phyloP scores from a whole-genome alignment of 2,113 vertebrate species.

The Astatotilapia flaviijosephi region DNA sequence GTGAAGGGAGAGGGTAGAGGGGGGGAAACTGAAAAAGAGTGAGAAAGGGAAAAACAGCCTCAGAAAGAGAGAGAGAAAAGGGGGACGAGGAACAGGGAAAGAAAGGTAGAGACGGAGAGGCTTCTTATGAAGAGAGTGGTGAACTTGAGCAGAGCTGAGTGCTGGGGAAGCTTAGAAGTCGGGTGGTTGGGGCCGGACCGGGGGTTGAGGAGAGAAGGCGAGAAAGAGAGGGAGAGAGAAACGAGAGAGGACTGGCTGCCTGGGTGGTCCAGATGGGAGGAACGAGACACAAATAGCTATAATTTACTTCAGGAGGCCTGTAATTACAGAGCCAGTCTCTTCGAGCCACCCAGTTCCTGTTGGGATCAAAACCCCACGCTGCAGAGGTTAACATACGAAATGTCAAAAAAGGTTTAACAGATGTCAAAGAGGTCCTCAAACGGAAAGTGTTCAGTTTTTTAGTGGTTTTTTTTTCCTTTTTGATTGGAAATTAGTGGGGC shows the following conservation, averaged over 20 bases:
- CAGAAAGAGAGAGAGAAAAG: not conserved
- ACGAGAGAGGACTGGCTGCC: constrained; percentile 59
- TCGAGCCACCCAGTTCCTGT: constrained; percentile 77
- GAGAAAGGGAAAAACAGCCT: constrained; percentile 34
- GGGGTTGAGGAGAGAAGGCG: constrained; percentile 56
- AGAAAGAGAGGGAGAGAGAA: constrained; percentile 48
- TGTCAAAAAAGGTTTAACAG: constrained; percentile 72
- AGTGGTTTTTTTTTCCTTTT: constrained; percentile 6
- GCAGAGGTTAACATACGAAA: constrained; percentile 68
- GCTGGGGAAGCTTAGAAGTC: constrained; percentile 21
- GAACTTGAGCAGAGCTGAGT: constrained; percentile 13
- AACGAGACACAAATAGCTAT: constrained; percentile 86
- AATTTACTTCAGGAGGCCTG: constrained; percentile 84
- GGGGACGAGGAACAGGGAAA: not conserved
- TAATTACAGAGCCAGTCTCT: constrained; percentile 81
- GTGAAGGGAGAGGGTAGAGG: constrained; percentile 8
- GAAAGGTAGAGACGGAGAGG: constrained; percentile 18
- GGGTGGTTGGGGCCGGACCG: constrained; percentile 60
- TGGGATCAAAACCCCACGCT: constrained; percentile 68
- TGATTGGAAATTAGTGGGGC: constrained; percentile 38
- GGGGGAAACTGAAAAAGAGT: constrained; percentile 30
- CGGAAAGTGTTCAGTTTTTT: constrained; percentile 50
- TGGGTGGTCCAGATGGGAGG: constrained; percentile 86
- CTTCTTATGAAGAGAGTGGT: constrained; percentile 4
- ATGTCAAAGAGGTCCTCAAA: constrained; percentile 56